Percentiles rank a stretch among this genome's conserved stretches.
Conservation (phyloP, 2,888 invertebrate genomes). For the Agonopterix subpropinquella region DNA sequence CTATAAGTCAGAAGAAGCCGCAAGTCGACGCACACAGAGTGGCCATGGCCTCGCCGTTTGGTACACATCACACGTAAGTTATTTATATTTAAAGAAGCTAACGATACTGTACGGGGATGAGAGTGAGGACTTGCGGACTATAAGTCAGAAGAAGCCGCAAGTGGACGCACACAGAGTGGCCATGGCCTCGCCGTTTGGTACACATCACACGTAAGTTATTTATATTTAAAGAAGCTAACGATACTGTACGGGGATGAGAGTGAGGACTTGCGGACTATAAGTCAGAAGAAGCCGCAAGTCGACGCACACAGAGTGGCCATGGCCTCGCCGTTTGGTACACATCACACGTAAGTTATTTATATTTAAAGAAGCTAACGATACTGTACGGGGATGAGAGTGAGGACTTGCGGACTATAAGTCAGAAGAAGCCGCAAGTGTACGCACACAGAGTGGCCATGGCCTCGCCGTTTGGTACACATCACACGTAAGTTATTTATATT, state of each 20-base stretch:
- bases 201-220: slow-evolving; percentile 67
- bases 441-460: slow-evolving; percentile 82
- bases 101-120: slow-evolving; percentile 88
- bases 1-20: slow-evolving; percentile 74
- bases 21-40: slow-evolving; percentile 81
- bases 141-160: slow-evolving; percentile 77
- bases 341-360: too few species aligned
- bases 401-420: slow-evolving; percentile 71
- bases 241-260: slow-evolving; percentile 87
- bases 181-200: too few species aligned
- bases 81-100: slow-evolving; percentile 67
- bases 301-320: too few species aligned
- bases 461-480: slow-evolving; percentile 90
- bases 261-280: slow-evolving; percentile 71
- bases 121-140: slow-evolving; percentile 73
- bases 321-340: too few species aligned
- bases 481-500: slow-evolving; percentile 77
- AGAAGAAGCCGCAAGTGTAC: slow-evolving; percentile 79
- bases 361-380: slow-evolving; percentile 79
- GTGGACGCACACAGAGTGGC: slow-evolving; percentile 33
- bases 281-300: slow-evolving; percentile 78
- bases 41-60: slow-evolving; percentile 85
- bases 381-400: slow-evolving; percentile 85
- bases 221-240: slow-evolving; percentile 75
- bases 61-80: slow-evolving; percentile 90